Percentiles rank a stretch among this genome's conserved stretches.
These are phyloP conservation scores for Pentamera pediparva DNA, from an alignment of 53 echinoderm and acorn worm genomes.

Conservation along the genomic window DNA sequence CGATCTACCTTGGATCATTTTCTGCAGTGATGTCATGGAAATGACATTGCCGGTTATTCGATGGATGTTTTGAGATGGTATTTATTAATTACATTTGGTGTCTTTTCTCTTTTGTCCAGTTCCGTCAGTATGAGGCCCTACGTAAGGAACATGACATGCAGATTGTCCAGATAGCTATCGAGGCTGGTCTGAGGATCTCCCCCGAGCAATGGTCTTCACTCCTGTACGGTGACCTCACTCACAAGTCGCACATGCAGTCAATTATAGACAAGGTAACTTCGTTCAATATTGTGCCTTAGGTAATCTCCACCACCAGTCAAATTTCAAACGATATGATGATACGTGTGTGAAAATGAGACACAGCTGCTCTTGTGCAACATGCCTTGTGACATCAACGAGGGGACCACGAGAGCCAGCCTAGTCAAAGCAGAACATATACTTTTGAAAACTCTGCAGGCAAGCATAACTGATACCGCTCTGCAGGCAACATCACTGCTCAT, in stretches of 20 bases:
- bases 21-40: no score
- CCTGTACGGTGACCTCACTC: conserved; percentile 86
- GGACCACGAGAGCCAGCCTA: no score
- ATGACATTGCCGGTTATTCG: no score
- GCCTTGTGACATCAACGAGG: no score
- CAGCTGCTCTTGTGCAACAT: no score
- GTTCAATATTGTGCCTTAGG: no score
- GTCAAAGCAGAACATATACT: no score
- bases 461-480: background rate
- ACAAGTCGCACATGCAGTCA: conserved; percentile 99
- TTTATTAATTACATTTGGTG: background rate
- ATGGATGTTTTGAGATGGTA: background rate
- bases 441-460: no score
- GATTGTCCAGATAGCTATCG: conserved; percentile 97
- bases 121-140: conserved; percentile 84
- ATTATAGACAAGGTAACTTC: conserved; percentile 95
- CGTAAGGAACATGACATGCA: conserved; percentile 94
- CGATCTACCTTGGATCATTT: background rate
- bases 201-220: conserved; percentile 99
- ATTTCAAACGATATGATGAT: no score
- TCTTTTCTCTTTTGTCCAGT: conserved; percentile 39
- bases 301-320: no score
- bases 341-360: no score
- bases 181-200: conserved; percentile 93
- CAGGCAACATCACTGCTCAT: no score